phyloP scores from a whole-genome alignment of 1,140 invertebrate species.

The Nymphalis io region DNA sequence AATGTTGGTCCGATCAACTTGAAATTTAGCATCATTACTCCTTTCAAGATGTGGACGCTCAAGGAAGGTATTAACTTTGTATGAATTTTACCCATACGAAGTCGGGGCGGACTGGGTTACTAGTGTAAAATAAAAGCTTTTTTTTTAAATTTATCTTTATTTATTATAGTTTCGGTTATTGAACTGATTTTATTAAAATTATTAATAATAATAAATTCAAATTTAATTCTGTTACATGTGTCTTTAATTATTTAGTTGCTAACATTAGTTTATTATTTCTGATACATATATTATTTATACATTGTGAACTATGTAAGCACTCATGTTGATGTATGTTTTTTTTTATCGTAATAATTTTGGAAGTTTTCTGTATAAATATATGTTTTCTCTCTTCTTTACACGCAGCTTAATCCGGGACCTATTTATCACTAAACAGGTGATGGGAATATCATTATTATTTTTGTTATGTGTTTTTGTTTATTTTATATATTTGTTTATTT shows the following conservation, averaged over 20 bases:
- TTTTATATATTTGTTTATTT: conserved; percentile 18
- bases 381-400: conserved; percentile 77
- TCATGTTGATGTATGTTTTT: conserved; percentile 15
- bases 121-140: no score
- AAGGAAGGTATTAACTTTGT: no score
- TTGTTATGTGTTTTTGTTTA: conserved; percentile 44
- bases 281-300: conserved; percentile 2
- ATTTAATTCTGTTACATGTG: conserved; percentile 17
- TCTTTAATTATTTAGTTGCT: conserved; percentile 14
- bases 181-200: no score
- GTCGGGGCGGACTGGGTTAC: no score
- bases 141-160: no score
- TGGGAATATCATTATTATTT: conserved; percentile 70
- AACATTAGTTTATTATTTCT: conserved; percentile 30
- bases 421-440: conserved; percentile 82
- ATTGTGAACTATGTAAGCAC: conserved; percentile 21
- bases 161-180: no score
- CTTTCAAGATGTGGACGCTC: no score
- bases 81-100: no score
- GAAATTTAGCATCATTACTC: no score
- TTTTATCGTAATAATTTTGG: conserved; percentile 6
- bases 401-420: conserved; percentile 82
- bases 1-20: no score
- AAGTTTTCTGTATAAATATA: conserved; percentile 53
- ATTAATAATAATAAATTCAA: no score